Conservation (phyloP, 2,113 vertebrate genomes). For the Gambusia holbrooki region DNA sequence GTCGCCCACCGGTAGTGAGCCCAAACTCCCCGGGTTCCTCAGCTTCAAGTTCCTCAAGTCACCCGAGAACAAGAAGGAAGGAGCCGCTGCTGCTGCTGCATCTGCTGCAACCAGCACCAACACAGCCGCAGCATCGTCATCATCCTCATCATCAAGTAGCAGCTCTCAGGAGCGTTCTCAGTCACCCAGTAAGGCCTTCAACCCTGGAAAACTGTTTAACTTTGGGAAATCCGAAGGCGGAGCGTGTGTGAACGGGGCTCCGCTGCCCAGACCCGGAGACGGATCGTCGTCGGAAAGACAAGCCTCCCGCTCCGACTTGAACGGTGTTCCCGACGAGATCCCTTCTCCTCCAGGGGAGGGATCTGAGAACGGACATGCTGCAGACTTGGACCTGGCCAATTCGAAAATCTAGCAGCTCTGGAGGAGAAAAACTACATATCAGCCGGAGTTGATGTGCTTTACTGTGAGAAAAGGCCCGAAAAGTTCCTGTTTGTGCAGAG, state of each 20-base stretch:
- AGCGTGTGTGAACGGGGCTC: conserved; percentile 84
- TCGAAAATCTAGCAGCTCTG: conserved; percentile 70
- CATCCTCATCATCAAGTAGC: conserved; percentile 70
- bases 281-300: conserved; percentile 70
- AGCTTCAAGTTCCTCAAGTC: conserved; percentile 97
- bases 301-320: conserved; percentile 80
- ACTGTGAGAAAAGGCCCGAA: conserved; percentile 50
- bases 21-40: conserved; percentile 93
- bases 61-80: conserved; percentile 88
- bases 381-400: conserved; percentile 70
- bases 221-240: conserved; percentile 87
- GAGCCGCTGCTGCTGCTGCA: conserved; percentile 37
- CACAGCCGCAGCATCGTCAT: conserved; percentile 4
- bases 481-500: conserved; percentile 38
- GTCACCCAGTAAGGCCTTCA: conserved; percentile 95
- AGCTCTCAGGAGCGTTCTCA: conserved; percentile 86
- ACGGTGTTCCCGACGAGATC: conserved; percentile 83
- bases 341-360: conserved; percentile 75
- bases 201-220: conserved; percentile 93
- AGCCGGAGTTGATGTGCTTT: conserved; percentile 41
- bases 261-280: conserved; percentile 63
- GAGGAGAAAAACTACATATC: conserved; percentile 22
- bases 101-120: conserved; percentile 16
- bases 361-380: conserved; percentile 72
- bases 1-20: conserved; percentile 88